A percentile compares a stretch with the other conserved stretches of the same genome.
These are phyloP conservation scores for Mionectes macconnelli DNA, from an alignment of 2,113 vertebrate genomes.

Conservation along the genomic window DNA sequence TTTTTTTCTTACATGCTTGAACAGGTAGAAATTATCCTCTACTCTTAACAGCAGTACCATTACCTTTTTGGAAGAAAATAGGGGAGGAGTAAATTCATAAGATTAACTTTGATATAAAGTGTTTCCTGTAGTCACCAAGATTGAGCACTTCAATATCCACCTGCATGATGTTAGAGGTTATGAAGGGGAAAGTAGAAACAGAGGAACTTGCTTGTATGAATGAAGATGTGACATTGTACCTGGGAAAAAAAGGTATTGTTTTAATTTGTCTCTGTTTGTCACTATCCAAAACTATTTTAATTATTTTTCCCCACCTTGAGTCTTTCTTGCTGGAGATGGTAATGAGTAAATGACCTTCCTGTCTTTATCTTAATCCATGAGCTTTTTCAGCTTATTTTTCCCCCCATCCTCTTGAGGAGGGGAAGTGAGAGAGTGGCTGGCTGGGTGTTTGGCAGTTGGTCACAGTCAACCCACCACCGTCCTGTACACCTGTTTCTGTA, in stretches of 20 bases:
- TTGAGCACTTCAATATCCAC: not conserved
- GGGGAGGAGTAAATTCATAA: not conserved
- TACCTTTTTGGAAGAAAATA: not conserved
- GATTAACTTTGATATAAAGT: not conserved
- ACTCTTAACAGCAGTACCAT: not conserved
- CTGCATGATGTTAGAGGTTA: not conserved
- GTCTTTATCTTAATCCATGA: not conserved
- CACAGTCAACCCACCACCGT: not conserved
- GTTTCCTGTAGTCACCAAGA: not conserved
- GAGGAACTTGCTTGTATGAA: not conserved
- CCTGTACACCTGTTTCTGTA: not conserved
- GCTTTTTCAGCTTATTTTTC: not conserved
- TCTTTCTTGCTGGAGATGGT: not conserved
- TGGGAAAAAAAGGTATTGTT: not conserved
- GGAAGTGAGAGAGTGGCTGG: not conserved
- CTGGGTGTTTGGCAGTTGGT: not conserved
- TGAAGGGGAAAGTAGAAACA: not conserved
- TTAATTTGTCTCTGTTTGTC: not conserved
- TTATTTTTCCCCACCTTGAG: accelerated
- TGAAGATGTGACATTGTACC: not conserved
- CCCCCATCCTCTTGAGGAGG: not conserved
- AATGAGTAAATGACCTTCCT: not conserved
- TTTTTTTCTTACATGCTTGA: not conserved
- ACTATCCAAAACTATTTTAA: not conserved
- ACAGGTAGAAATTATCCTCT: not conserved